Base-by-base conservation (phyloP, 2,797 vertebrate species). In the Cirrhinus mrigala region DNA sequence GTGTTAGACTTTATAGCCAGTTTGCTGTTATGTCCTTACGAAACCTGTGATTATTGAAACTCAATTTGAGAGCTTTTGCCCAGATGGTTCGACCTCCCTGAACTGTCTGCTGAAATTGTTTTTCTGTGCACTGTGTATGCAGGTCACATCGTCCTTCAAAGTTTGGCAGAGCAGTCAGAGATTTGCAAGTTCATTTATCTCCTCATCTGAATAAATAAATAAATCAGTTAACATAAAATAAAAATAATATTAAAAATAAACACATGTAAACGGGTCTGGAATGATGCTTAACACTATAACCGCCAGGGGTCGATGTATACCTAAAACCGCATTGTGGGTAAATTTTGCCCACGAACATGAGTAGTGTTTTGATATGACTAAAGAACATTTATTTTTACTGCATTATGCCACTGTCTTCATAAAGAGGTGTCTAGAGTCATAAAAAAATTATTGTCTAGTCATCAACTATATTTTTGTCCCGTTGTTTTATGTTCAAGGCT, bases 21-120 rank as follows among this genome's bases (percentile, higher is more conserved):
- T 68, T 37, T 68, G 22, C 9, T 22, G 50, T 15, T 37, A 3
- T 77, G 60, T 83, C 27, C n/a, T 69, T 77, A 40, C 1, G 24
- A 66, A 83, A 76, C 15, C 4, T 10, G 22, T 69, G 29, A 84
- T 66, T 76, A 69, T 54, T 62, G n/a, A 54, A 83, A 83, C 62
- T 68, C 37, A 56, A 24, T 75, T 75, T n/a, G 8, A 4, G 44
- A 11, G 14, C 56, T 66, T 75, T 73, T 75, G 44, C 64, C 71
- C 46, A 83, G 70, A 83, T 75, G 44, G 71, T 66, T 40, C 14
- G 16, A 60, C 56, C 40, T 64, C 24, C 56, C 1, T 1, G 20
- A 64, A 74, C 9, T 62, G 24, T 50, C 20, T 75, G 54, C 81
- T 74, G 24, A 73, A 62, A 33, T 82, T 11, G 54, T 74, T 64